Evolutionary conservation across 1,140 invertebrate species (phyloP), one percentile per base, ranked within the genome.

Genomic region (Onthophagus taurus): DNA sequence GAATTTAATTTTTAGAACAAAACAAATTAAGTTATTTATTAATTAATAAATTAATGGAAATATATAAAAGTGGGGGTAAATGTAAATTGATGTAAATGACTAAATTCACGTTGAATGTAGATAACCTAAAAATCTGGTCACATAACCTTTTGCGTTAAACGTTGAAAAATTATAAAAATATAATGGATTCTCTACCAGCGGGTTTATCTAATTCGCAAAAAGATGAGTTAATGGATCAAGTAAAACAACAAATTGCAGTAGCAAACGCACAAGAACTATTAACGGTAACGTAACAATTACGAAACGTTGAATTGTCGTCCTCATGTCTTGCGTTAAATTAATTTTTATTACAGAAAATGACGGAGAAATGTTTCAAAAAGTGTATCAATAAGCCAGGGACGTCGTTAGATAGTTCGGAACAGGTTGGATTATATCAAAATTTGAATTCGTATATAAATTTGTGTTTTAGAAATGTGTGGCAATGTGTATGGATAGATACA

Each of bases 401-500:
- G 11, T 81, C 84, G 7, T 66, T 97, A 48, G 89, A 91, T 65
- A 89, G 75, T 63, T 88, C 87, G 1, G 91, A 97, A 77, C 89
- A 93, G 72, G 85, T 86, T 71, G 64, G 50, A 12, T 36, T 29
- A 31, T 35, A n/a, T 9, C n/a, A 17, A 20, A 14, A 41, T 20
- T 26, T 7, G 14, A 19, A 24, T 42, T 44, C 47, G 42, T 46
- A 18, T 23, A 26, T 23, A 24, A 20, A 9, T 45, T 2, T 60
- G 49, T 55, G 51, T 61, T 76, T 37, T 72, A 90, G 80, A 96
- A 96, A 83, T 97, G 94, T 68, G 75, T 97, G 50, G 87, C 89
- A 9, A 91, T 96, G 88, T 96, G 91, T 66, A 95, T 95, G 90
- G 92, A 97, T 66, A 76, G 92, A 53, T 97, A 93, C 69, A 93